A percentile compares a stretch with the other conserved stretches of the same genome.
Evolutionary conservation across 2,888 invertebrate species (phyloP).

Genomic region (Anaspis maculata): DNA sequence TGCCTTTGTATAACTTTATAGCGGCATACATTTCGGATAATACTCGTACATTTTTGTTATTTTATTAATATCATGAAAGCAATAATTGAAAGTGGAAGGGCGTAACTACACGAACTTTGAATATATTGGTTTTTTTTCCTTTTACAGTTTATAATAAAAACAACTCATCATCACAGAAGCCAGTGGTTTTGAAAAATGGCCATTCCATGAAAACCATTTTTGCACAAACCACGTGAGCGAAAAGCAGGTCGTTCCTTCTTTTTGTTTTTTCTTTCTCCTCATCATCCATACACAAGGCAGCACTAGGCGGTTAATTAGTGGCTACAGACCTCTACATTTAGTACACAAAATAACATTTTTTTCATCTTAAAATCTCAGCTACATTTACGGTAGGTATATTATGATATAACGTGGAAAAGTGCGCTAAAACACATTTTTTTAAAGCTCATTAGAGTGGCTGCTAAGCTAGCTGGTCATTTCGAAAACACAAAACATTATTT

Average conservation of each 20-base stretch:
- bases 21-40: no score
- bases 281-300: conserved; percentile 30
- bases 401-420: conserved; percentile 22
- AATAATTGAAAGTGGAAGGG: no score
- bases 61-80: no score
- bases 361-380: conserved; percentile 19
- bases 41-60: no score
- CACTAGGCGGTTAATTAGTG: conserved; percentile 22
- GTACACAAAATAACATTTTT: conserved; percentile 13
- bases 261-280: conserved; percentile 22
- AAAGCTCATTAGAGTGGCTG: conserved; percentile 22
- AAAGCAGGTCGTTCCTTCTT: conserved; percentile 30
- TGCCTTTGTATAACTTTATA: no score
- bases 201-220: conserved; percentile 16
- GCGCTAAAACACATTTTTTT: conserved; percentile 23
- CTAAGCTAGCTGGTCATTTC: conserved; percentile 38
- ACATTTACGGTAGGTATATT: no score
- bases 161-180: conserved; percentile 44
- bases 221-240: conserved; percentile 25
- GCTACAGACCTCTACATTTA: conserved; percentile 2
- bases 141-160: conserved; percentile 30
- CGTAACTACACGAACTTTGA: conserved; percentile 31
- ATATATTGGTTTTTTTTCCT: conserved; percentile 24
- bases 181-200: conserved; percentile 29
- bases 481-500: no score